Percentiles rank a stretch among this genome's conserved stretches.
Evolutionary conservation across 2,113 vertebrate species (phyloP).

Genomic region (Chroicocephalus ridibundus): DNA sequence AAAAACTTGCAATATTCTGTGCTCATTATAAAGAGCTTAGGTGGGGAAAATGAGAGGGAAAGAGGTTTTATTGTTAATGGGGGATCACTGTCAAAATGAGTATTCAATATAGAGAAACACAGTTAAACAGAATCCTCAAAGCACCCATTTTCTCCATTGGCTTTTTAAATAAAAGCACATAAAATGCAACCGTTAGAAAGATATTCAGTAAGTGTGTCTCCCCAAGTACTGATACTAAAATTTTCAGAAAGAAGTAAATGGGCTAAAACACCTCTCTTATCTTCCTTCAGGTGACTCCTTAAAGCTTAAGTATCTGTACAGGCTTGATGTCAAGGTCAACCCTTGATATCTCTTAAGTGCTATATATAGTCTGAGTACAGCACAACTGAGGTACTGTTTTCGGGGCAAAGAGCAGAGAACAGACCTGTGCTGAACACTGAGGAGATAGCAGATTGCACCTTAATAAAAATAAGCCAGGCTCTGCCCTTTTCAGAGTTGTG

Average conservation of each 20-base stretch:
- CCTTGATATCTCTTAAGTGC: neutral
- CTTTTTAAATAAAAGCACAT: neutral
- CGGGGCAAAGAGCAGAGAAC: constrained; percentile 36
- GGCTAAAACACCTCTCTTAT: neutral
- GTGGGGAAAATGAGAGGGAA: neutral
- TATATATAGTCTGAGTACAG: neutral
- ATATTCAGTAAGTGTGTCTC: neutral
- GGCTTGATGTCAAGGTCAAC: neutral
- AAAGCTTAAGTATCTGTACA: neutral
- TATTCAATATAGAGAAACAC: neutral
- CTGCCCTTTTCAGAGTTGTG: neutral
- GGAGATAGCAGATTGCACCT: neutral
- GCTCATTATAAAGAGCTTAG: neutral
- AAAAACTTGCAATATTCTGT: neutral
- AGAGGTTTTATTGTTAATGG: neutral
- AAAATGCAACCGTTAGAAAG: neutral
- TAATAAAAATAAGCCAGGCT: neutral
- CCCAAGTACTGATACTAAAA: neutral
- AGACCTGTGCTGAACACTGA: neutral
- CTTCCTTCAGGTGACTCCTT: neutral
- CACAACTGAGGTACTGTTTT: neutral
- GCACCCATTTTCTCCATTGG: neutral
- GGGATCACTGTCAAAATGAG: neutral
- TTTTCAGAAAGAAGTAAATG: neutral
- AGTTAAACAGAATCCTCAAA: neutral